Evolutionary conservation across 1,140 invertebrate species (phyloP).

Genomic region (Vollenhovia emeryi): DNA sequence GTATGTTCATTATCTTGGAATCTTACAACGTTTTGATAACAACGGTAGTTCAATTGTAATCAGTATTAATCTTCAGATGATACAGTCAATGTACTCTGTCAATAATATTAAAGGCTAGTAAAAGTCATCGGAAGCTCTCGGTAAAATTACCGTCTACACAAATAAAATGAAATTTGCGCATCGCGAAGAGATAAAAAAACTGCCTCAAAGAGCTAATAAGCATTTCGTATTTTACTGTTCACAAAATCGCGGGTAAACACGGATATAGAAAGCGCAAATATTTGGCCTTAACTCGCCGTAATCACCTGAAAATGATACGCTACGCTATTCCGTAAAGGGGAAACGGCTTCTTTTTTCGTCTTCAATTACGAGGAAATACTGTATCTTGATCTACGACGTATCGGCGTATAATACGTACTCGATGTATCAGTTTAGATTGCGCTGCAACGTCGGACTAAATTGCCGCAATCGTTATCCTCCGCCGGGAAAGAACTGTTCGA

Average conservation of each 20-base stretch:
- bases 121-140: not conserved
- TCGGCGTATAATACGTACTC: slow-evolving; percentile 46
- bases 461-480: slow-evolving; percentile 59
- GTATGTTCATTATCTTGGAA: not conserved
- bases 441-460: slow-evolving; percentile 58
- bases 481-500: slow-evolving; percentile 53
- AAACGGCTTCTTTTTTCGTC: slow-evolving; percentile 27
- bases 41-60: not conserved
- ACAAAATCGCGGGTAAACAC: not conserved
- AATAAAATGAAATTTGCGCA: not conserved
- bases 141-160: not conserved
- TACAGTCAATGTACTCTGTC: not conserved
- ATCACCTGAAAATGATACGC: not conserved
- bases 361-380: slow-evolving; percentile 18
- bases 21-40: not conserved
- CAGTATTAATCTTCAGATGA: slow-evolving; percentile 6
- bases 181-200: not conserved
- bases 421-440: slow-evolving; percentile 61
- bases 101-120: not conserved
- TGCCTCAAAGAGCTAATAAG: not conserved
- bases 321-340: not conserved
- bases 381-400: slow-evolving; percentile 33
- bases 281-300: not conserved
- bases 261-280: not conserved
- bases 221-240: not conserved